Evolutionary conservation across 1,140 invertebrate genomes (phyloP), one percentile per base, ranked within the genome.

Genomic region (Pogonus chalceus): DNA sequence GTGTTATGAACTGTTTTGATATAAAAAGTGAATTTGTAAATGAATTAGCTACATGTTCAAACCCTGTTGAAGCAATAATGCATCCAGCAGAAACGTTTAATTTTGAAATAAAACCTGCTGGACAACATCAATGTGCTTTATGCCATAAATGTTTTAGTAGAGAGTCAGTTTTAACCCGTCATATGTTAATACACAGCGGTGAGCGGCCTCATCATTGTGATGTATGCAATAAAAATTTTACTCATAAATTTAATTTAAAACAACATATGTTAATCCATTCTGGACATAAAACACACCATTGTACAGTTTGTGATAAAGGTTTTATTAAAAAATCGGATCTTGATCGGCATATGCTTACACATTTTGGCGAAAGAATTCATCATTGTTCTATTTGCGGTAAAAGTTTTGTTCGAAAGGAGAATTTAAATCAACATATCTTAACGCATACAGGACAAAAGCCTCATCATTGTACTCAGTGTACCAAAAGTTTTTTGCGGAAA

Each of bases 211-310:
- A 57, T 54, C 18, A 53, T 20, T 69, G 67, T 53, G 60, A 62
- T 2, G 64, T 70, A 37, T 71, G 68, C 49, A 53, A 58, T 9
- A 67, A 65, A 51, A 54, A 58, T 18, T 69, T 68, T 60, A 63
- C 64, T 16, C 64, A 43, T 10, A 43, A 43, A 18, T 43, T 18
- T 4, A 4, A 43, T 18, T 43, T 43, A 43, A 16, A 43, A 43
- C 7, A 43, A 43, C 37, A 43, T 43, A 4, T 43, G 18, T 4
- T 43, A 3, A 43, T 4, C 3, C 37, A 43, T 18, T 10, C 9
- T 4, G 18, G 9, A 4, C 7, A 43, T 4, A 43, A 43, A 4
- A 4, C 37, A 18, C 37, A 43, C 18, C 7, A 18, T 43, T 43
- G 37, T 18, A 43, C 9, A 10, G 7, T 68, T 20, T 68, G 66